Evolutionary conservation across 2,113 vertebrate species (phyloP), one percentile per base, ranked within the genome.

Genomic region (Stomatorhinus ivindoensis): DNA sequence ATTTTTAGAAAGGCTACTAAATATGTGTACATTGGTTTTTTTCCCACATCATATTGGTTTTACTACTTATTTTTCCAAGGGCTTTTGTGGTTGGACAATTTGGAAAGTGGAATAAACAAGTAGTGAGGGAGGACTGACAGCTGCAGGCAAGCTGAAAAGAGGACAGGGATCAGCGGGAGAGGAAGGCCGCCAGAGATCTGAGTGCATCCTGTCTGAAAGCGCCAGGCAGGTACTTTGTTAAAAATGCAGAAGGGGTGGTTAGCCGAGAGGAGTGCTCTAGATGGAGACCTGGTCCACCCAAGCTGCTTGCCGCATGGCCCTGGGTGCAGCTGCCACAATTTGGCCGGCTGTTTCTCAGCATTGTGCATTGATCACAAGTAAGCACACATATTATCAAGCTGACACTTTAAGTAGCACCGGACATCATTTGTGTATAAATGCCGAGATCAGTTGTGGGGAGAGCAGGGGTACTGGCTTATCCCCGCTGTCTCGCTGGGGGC

Each of bases 1-100:
- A 82, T 76, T 89, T 82, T 83, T 55, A 48, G 88, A 89, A 50
- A 51, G 48, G 31, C 50, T 55, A 83, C 48, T 53, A 73, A 89
- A 80, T 80, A 80, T 76, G 31, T 39, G 24, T 53, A 53, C 48
- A 53, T n/a, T 87, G 50, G 4, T 85, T 88, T 39, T 39, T 19
- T 9, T 3, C 1, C 4, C 17, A 11, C 35, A 4, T 39, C 13
- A 39, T 46, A 21, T 27, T 47, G 44, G 42, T 50, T 86, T 3
- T 86, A 27, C 83, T n/a, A 27, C 46, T 50, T 5, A 48, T 31
- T 13, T 86, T n/a, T 48, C 24, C 21, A 13, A 50, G 10, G 44
- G 11, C 46, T 47, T 85, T 86, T 13, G 47, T 50, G 24, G 24
- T 48, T 4, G 24, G 83, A 50, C 83, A 86, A 48, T 47, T 86